Base-by-base conservation (phyloP, 2,797 vertebrate species). In the Scarus forsteni region DNA sequence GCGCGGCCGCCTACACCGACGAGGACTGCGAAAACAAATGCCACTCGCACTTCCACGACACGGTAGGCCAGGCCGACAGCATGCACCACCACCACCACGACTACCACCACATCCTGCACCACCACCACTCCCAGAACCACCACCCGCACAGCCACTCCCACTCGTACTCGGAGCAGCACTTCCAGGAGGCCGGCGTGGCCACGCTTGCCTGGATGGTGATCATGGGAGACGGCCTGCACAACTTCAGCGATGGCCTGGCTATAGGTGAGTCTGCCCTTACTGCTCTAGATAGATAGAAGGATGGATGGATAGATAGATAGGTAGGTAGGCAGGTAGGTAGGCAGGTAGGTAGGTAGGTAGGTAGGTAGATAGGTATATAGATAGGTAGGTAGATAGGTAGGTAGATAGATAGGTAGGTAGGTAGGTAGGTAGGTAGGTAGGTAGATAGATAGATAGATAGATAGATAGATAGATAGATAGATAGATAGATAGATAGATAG, bases 121-220 rank as follows among this genome's bases (percentile, higher is more conserved):
- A 99, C 85, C 98, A 99, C 81, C 98, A 99, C 78, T 98, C 98
- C 59, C 98, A 99, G 90, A 98, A 99, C 92, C 97, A 99, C 88
- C 98, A 99, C 81, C 97, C 97, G 0, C 98, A 99, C 88, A 97
- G 96, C 86, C 98, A 97, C 89, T 94, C 97, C 0, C 95, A 97
- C 62, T 95, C 96, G 67, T 98, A 98, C 89, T 96, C 96, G 0
- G 93, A 96, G 58, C 94, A 98, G 77, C 96, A 98, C 69, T 95
- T 99, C 75, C 95, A 98, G 93, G 92, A 96, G 44, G 98, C 97
- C 0, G 97, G 98, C 7, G 95, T 99, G 36, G 97, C 98, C 58
- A 95, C 98, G 0, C 89, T 99, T 61, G 98, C 97, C 0, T 99
- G 98, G 98, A 99, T 99, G 98, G 97, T 99, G 87, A 97, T 99